phyloP scores from a whole-genome alignment of 2,888 invertebrate species.

The Acanthosoma haemorrhoidale region DNA sequence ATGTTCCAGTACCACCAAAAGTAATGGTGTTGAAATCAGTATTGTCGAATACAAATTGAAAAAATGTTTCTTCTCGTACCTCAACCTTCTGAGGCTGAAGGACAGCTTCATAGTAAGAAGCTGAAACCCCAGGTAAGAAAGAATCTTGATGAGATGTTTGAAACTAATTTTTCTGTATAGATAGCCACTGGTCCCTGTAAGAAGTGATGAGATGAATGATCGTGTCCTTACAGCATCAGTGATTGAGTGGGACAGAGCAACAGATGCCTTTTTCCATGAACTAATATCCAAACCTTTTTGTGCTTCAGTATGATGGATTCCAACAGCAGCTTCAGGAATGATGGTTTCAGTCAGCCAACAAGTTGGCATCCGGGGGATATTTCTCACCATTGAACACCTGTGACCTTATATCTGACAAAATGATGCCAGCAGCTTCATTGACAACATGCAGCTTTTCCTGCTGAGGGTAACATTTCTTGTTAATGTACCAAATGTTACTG shows the following conservation, averaged over 20 bases:
- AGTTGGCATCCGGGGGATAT: slow-evolving; percentile 6
- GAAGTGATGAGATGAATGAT: slow-evolving; percentile 34
- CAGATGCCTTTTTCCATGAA: slow-evolving; percentile 31
- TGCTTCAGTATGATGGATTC: slow-evolving; percentile 31
- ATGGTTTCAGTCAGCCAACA: slow-evolving; percentile 29
- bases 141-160: slow-evolving; percentile 24
- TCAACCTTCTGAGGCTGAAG: slow-evolving; percentile 32
- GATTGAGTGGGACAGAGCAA: slow-evolving; percentile 31
- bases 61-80: background rate
- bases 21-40: background rate
- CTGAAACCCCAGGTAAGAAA: slow-evolving; percentile 31
- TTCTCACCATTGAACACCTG: slow-evolving; percentile 32
- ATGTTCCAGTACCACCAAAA: no score
- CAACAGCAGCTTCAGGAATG: slow-evolving; percentile 34
- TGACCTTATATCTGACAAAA: slow-evolving; percentile 36
- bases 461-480: background rate
- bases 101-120: slow-evolving; percentile 34
- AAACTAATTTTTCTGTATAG: slow-evolving; percentile 36
- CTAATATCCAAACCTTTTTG: slow-evolving; percentile 33
- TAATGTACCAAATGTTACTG: slow-evolving; percentile 12
- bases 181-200: slow-evolving; percentile 28
- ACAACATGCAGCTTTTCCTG: background rate
- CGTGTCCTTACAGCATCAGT: slow-evolving; percentile 30
- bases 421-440: slow-evolving; percentile 12
- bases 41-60: background rate